Base-by-base conservation (phyloP, 2,113 vertebrate species). In the Varanus salvator region DNA sequence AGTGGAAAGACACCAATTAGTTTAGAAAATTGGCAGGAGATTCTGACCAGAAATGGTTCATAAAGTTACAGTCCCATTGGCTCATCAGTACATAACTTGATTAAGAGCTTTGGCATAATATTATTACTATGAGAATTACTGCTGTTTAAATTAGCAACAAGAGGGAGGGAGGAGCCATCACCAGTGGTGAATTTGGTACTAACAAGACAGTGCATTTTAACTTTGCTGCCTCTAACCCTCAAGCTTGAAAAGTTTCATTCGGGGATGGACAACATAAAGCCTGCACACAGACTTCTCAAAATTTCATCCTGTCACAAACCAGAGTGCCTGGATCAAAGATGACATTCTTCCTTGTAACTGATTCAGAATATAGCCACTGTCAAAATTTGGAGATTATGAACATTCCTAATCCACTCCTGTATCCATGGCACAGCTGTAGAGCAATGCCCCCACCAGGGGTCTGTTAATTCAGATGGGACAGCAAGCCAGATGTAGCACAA, bases 21-120 rank as follows among this genome's bases (percentile, higher is more conserved):
- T 93, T 68, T n/a, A 89, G 29, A 75, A 91, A 93, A 90, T 2
- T 8, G 38, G 81, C 76, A 85, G 66, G 54, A 11, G 1, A 54
- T 68, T 60, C 48, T 0, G 68, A 7, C 0, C 6, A 34, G 48
- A 31, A 83, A 72, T 23, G 11, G 75, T 50, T 57, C 4, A 0
- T 88, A 27, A 93, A 94, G 34, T 66, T 85, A 90, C 89, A 86
- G 2, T 21, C 57, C 25, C 71, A 76, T 69, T 87, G 74, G 85
- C 64, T 81, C 34, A 85, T 85, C 12, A 93, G 75, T 86, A 15
- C 77, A 78, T 82, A 48, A 27, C 74, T 88, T 57, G 90, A 52
- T 88, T 84, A 87, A 84, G 50, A 84, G 31, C 87, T 31, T 85
- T 64, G 57, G 81, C 83, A 66, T 38, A 92, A 57, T 48, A 91